Base-by-base conservation (phyloP, 2,113 vertebrate species). In the Xyrauchen texanus region DNA sequence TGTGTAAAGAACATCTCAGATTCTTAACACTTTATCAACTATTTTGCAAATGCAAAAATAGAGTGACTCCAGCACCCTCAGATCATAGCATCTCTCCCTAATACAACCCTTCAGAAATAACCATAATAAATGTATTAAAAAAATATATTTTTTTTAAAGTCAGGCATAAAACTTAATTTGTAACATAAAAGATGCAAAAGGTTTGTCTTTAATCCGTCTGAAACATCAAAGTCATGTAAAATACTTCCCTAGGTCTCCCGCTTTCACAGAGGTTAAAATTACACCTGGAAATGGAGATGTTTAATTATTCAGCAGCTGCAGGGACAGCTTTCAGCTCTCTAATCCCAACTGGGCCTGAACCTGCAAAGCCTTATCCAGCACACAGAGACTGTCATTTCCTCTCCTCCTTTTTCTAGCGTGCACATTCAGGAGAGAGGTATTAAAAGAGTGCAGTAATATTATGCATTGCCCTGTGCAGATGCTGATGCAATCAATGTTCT, bases 401-500 rank as follows among this genome's bases (percentile, higher is more conserved):
- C 81, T 21, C 49, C 42, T 12, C 52, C 12, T 34, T 4, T 34
- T 34, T 34, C 21, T 34, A 34, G 21, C 1, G 21, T 34, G 21
- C 21, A 34, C 21, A 34, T 34, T 34, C 21, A 34, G 21, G 21
- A 34, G 21, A 34, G 21, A 34, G 21, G 21, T 34, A 34, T 76
- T 85, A 81, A 84, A 53, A 62, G 62, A 74, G 61, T 78, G 88
- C 82, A 87, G 82, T 88, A 91, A 88, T 85, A 88, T 88, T 89
- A 88, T 88, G 79, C 86, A 84, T 88, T 87, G 87, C 73, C 63
- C 84, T 3, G 3, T 34, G 21, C 21, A 34, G 21, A 34, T 3
- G 21, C 1, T 34, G 21, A 34, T 34, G 21, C 21, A 34, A 34
- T 34, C 21, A 34, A 34, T 88, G 87, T 85, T 85, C 86, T 85